A percentile compares a stretch with the other conserved stretches of the same genome.
These are phyloP conservation scores for Anorthoa munda DNA, from an alignment of 2,888 invertebrate genomes.

Conservation along the genomic window DNA sequence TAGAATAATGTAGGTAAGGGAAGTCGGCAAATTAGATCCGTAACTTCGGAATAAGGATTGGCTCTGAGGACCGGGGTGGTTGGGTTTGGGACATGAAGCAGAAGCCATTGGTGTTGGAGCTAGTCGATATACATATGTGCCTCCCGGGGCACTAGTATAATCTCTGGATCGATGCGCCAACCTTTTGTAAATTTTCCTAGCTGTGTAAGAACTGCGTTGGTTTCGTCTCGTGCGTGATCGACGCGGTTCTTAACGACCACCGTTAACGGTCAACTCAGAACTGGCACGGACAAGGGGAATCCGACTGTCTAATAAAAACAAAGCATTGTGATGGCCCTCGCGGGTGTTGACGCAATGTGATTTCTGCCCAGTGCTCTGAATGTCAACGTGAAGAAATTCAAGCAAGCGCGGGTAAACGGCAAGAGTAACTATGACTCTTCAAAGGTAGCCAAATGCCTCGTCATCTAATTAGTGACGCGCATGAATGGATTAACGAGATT, in stretches of 20 bases:
- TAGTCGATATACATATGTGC: no score
- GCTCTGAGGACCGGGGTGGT: constrained; percentile 87
- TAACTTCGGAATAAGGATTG: constrained; percentile 94
- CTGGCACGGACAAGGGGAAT: constrained; percentile 92
- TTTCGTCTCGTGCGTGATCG: constrained; percentile 65
- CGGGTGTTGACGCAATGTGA: constrained; percentile 92
- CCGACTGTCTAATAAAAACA: constrained; percentile 93
- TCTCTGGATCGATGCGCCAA: background rate
- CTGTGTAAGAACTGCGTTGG: constrained; percentile 61
- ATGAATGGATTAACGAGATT: no score
- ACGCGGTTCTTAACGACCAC: constrained; percentile 65
- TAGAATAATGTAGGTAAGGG: no score
- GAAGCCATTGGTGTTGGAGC: background rate
- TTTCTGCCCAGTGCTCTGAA: constrained; percentile 93
- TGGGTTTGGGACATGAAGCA: constrained; percentile 20
- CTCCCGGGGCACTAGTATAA: background rate
- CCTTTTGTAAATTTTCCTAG: constrained; percentile 21
- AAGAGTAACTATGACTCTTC: no score
- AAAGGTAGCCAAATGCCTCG: no score
- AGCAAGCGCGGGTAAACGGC: no score
- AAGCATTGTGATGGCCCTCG: constrained; percentile 93
- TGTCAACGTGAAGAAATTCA: no score
- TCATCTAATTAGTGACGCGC: no score
- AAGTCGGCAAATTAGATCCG: constrained; percentile 93
- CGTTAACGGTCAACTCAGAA: constrained; percentile 91